Evolutionary conservation across 2,113 vertebrate species (phyloP).

Genomic region (Zootoca vivipara): DNA sequence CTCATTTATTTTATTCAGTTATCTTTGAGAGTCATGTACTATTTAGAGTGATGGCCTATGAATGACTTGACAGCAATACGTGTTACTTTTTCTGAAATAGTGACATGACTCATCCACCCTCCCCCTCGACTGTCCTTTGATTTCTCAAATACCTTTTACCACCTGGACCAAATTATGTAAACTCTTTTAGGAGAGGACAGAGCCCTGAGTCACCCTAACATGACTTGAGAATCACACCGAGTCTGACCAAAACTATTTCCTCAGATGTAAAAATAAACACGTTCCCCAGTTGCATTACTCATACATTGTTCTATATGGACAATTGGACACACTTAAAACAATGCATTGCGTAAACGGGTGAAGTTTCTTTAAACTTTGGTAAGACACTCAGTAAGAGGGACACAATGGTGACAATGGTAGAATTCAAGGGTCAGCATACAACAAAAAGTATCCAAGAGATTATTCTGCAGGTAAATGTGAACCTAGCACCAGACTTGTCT

Average conservation of each 20-base stretch:
- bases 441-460: neutral
- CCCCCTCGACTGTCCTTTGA: neutral
- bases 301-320: neutral
- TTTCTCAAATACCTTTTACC: neutral
- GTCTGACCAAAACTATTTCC: neutral
- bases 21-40: neutral
- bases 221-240: conserved; percentile 8
- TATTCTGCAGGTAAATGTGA: conserved; percentile 1
- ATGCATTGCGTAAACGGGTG: neutral
- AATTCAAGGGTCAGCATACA: conserved; percentile 30
- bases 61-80: neutral
- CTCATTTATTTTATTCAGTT: neutral
- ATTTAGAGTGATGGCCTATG: neutral
- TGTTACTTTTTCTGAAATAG: neutral
- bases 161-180: neutral
- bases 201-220: neutral
- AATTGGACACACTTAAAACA: neutral
- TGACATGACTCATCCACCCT: neutral
- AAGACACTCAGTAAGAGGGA: conserved; percentile 13
- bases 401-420: conserved; percentile 23
- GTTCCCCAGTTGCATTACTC: neutral
- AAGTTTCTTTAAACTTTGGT: neutral
- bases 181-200: neutral
- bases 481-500: rapidly evolving
- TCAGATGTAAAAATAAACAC: neutral